Evolutionary conservation across 1,140 invertebrate species (phyloP), one percentile per base, ranked within the genome.

Genomic region (Pachyrhynchus sulphureomaculatus): DNA sequence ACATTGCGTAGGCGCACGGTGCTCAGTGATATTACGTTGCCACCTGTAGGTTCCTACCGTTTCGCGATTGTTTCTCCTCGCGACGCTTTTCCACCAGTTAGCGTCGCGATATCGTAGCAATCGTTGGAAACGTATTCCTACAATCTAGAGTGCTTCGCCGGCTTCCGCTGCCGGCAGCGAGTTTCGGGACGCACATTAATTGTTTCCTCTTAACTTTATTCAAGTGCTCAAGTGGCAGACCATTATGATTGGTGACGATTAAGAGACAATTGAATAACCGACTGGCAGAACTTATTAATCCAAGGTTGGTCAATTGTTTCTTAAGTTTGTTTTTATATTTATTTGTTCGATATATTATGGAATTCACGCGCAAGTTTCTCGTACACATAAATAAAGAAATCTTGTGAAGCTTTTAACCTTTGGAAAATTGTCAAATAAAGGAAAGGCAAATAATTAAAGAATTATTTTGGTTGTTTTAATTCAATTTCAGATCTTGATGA

Each of bases 51-150:
- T 42, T 37, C 42, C 37, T 41, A 42, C 37, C 23, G 52, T 54
- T 41, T 44, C 21, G 52, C 52, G 37, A 44, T 44, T 44, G 52
- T 52, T 52, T 29, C 52, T 21, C 24, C 47, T 23, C 12, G 15
- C 23, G 37, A n/a, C 54, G 54, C 24, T 56, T 47, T 45, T 56
- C 37, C 51, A 17, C 33, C 37, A 54, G 52, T 56, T 56, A 24
- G 24, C 54, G 54, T 48, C 55, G 55, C 55, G 55, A 58, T 45
- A 37, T 58, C 55, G 32, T 21, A 58, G 55, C 55, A 48, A 36
- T 48, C 29, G 42, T 44, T 48, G 55, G 55, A 58, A 48, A 45
- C 42, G 34, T 44, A 13, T 33, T 41, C 42, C 33, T 26, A 32
- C 44, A 9, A 48, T 48, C 34, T 17, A 44, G 33, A 58, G 39